These are phyloP conservation scores for Asobara japonica DNA, from an alignment of 1,140 invertebrate genomes.

Conservation along the genomic window DNA sequence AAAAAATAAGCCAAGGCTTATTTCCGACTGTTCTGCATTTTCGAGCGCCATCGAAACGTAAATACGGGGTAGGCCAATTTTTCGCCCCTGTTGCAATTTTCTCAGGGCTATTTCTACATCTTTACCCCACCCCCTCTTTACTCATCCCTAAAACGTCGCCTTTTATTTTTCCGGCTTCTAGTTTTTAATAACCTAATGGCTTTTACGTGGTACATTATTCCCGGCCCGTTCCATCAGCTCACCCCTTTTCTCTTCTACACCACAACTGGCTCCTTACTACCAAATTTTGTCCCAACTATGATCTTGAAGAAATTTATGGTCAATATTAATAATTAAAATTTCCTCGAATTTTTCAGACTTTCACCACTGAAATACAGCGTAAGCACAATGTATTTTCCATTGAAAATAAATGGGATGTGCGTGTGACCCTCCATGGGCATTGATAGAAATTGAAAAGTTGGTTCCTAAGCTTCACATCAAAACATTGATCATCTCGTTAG, in stretches of 20 bases:
- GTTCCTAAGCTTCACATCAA: no score
- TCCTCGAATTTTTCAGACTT: no score
- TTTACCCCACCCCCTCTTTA: constrained; percentile 37
- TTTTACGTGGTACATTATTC: constrained; percentile 48
- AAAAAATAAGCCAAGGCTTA: no score
- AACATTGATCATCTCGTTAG: no score
- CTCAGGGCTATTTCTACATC: constrained; percentile 30
- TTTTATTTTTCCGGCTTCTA: constrained; percentile 26
- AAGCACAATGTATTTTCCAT: no score
- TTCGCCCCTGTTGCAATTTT: constrained; percentile 49
- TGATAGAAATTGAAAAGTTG: no score
- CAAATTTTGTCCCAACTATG: constrained; percentile 39
- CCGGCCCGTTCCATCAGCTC: constrained; percentile 29
- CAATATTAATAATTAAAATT: no score
- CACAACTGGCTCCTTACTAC: constrained; percentile 42
- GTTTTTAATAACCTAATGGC: constrained; percentile 67
- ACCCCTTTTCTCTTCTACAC: constrained; percentile 7
- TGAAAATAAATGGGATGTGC: no score
- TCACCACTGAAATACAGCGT: no score
- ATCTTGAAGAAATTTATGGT: no score
- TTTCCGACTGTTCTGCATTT: no score
- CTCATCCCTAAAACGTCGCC: constrained; percentile 16
- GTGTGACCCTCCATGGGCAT: no score
- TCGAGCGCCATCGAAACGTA: constrained; percentile 49
- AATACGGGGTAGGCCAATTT: constrained; percentile 60